Conservation (phyloP, 2,888 invertebrate species). For the Meganola albula region DNA sequence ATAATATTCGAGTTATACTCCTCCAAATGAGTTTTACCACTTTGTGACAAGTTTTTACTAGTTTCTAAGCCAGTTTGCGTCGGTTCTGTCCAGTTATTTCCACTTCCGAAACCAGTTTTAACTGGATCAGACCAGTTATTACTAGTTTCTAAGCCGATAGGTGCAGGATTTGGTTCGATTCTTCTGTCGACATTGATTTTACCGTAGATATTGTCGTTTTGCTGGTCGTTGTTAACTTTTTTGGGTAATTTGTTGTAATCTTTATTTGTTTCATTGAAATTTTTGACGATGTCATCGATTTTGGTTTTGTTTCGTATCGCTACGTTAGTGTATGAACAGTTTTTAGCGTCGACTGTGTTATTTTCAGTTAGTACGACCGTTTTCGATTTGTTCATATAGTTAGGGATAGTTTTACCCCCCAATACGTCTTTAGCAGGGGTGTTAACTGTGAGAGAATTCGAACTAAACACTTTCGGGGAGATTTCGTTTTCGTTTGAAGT, state of each 20-base stretch:
- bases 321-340: constrained; percentile 62
- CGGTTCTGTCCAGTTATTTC: constrained; percentile 17
- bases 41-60: constrained; percentile 11
- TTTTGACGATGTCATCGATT: constrained; percentile 69
- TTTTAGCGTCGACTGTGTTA: constrained; percentile 54
- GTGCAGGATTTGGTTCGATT: constrained; percentile 19
- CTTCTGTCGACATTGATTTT: constrained; percentile 51
- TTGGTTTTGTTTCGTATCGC: constrained; percentile 60
- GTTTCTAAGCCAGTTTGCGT: constrained; percentile 2
- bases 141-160: constrained; percentile 8
- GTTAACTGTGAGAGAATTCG: constrained; percentile 86
- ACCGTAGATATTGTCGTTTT: constrained; percentile 62
- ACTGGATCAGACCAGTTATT: constrained; percentile 20
- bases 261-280: constrained; percentile 57
- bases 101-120: constrained; percentile 8
- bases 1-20: constrained; percentile 24
- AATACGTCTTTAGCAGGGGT: constrained; percentile 90
- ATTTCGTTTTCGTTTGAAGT: constrained; percentile 64
- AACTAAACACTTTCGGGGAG: constrained; percentile 88
- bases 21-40: constrained; percentile 29
- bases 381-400: constrained; percentile 78
- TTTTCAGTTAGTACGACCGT: constrained; percentile 54
- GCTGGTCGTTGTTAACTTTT: constrained; percentile 63
- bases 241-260: constrained; percentile 50
- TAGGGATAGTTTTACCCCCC: constrained; percentile 79